Evolutionary conservation across 2,797 vertebrate species (phyloP).

Genomic region (Adrianichthys oophorus): DNA sequence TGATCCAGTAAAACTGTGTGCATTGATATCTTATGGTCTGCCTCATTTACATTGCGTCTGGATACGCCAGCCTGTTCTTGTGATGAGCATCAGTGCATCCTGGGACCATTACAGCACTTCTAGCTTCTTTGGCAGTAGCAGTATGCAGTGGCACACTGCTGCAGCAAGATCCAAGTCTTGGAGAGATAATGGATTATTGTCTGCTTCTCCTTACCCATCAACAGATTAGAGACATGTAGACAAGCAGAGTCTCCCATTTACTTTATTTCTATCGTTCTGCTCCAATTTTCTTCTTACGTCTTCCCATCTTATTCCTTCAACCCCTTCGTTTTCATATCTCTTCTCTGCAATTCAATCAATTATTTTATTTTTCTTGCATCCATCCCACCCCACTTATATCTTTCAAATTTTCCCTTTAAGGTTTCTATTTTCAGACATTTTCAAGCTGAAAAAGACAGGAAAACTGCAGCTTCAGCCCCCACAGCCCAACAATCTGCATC

Average conservation of each 20-base stretch:
- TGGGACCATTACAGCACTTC: slow-evolving; percentile 36
- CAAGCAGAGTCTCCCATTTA: slow-evolving; percentile 56
- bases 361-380: slow-evolving; percentile 27
- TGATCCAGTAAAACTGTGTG: slow-evolving; percentile 3
- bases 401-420: slow-evolving; percentile 55
- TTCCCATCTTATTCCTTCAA: slow-evolving; percentile 13
- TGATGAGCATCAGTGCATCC: slow-evolving; percentile 33
- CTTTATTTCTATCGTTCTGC: slow-evolving; percentile 42
- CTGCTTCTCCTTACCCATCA: slow-evolving; percentile 73
- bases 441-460: slow-evolving; percentile 53
- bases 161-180: slow-evolving; percentile 55
- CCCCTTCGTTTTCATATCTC: slow-evolving; percentile 37
- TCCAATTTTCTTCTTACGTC: slow-evolving; percentile 10
- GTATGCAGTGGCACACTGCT: slow-evolving; percentile 48
- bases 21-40: slow-evolving; percentile 19
- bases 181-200: slow-evolving; percentile 73
- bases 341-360: slow-evolving; percentile 37
- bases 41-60: slow-evolving; percentile 24
- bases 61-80: slow-evolving; percentile 15
- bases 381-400: slow-evolving; percentile 35
- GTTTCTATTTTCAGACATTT: slow-evolving; percentile 60
- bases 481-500: slow-evolving; percentile 10
- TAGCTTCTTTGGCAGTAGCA: slow-evolving; percentile 49
- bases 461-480: slow-evolving; percentile 63
- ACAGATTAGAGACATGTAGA: slow-evolving; percentile 74